Conservation (phyloP, 2,797 vertebrate genomes). For the Sciaenops ocellatus region DNA sequence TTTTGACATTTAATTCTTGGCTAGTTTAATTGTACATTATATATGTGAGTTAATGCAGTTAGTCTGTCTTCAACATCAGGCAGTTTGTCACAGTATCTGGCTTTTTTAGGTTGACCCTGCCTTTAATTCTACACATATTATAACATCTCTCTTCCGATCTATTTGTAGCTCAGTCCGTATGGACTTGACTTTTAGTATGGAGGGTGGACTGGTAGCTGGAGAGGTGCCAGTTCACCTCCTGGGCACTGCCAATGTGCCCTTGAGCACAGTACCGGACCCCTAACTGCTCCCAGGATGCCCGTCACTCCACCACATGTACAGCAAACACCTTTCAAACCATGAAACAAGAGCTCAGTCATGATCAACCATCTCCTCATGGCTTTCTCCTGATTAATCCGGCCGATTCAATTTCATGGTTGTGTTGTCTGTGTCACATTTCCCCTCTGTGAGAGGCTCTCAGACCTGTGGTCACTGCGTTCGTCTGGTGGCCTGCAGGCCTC, state of each 20-base stretch:
- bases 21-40: background rate
- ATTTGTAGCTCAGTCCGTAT: background rate
- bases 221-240: too few species aligned
- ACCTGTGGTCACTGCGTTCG: constrained; percentile 64
- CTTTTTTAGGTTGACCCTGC: background rate
- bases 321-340: constrained; percentile 7
- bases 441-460: constrained; percentile 60
- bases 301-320: background rate
- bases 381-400: constrained; percentile 16
- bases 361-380: background rate
- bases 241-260: too few species aligned
- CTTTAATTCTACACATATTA: background rate
- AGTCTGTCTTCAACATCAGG: background rate
- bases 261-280: too few species aligned
- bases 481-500: constrained; percentile 63
- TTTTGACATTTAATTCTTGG: background rate
- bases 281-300: too few species aligned
- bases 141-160: background rate
- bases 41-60: background rate
- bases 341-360: constrained; percentile 25
- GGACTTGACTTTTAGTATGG: too few species aligned
- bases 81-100: background rate
- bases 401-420: background rate
- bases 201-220: too few species aligned
- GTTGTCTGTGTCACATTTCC: constrained; percentile 42